A percentile compares a stretch with the other conserved stretches of the same genome.
Conservation (phyloP, 2,888 invertebrate species). For the Hypercompe scribonia region DNA sequence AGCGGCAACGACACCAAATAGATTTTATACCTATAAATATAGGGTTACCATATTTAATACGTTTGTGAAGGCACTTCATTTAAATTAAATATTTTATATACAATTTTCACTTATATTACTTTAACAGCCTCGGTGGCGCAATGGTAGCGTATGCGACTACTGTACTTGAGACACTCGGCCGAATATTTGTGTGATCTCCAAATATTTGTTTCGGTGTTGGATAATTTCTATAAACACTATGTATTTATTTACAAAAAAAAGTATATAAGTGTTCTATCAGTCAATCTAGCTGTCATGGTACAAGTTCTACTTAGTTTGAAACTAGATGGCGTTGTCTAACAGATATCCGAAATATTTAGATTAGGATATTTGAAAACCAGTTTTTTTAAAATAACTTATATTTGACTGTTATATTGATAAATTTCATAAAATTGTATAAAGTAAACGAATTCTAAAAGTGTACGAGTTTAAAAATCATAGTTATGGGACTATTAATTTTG, state of each 20-base stretch:
- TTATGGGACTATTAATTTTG: background rate
- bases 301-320: too few relatives aligned
- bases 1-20: background rate
- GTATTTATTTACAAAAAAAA: too few relatives aligned
- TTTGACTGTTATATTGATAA: background rate
- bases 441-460: background rate
- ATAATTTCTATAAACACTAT: too few relatives aligned
- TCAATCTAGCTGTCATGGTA: too few relatives aligned
- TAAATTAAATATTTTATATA: background rate
- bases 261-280: too few relatives aligned
- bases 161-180: too few relatives aligned
- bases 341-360: background rate
- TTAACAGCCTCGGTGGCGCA: too few relatives aligned
- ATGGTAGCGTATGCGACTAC: too few relatives aligned
- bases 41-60: background rate
- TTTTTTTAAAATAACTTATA: background rate
- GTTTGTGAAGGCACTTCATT: background rate
- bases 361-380: background rate
- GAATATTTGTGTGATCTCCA: too few relatives aligned
- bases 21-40: background rate
- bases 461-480: background rate
- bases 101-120: background rate
- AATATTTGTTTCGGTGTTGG: too few relatives aligned
- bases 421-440: background rate
- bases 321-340: too few relatives aligned